Evolutionary conservation across 2,888 invertebrate genomes (phyloP).

Genomic region (Drosophila mayaguana): DNA sequence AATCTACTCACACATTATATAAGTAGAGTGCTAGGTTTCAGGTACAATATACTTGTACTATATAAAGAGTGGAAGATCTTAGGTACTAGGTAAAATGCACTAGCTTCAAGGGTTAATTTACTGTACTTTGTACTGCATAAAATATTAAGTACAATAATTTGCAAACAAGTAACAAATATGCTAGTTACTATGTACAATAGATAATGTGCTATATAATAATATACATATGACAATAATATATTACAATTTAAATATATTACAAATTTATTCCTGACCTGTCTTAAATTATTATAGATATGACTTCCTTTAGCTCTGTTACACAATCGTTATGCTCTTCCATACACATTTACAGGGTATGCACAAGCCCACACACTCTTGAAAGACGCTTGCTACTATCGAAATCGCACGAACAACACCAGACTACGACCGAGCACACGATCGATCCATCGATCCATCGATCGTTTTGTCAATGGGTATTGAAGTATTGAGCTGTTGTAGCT

Average conservation of each 20-base stretch:
- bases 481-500: conserved; percentile 60
- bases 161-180: background rate
- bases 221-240: background rate
- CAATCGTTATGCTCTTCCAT: background rate
- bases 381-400: conserved; percentile 25
- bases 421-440: conserved; percentile 57
- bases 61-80: background rate
- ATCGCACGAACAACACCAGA: conserved; percentile 53
- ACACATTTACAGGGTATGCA: background rate
- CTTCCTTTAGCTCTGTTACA: background rate
- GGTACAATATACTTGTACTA: background rate
- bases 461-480: conserved; percentile 48
- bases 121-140: too few relatives aligned
- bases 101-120: background rate
- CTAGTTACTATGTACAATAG: background rate
- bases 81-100: background rate
- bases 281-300: background rate
- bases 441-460: conserved; percentile 70
- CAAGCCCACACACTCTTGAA: conserved; percentile 1
- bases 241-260: too few relatives aligned
- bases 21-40: too few relatives aligned
- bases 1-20: background rate
- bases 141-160: background rate
- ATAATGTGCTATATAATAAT: background rate
- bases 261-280: background rate